Base-by-base conservation (phyloP, 2,113 vertebrate genomes). In the Saguinus midas region DNA sequence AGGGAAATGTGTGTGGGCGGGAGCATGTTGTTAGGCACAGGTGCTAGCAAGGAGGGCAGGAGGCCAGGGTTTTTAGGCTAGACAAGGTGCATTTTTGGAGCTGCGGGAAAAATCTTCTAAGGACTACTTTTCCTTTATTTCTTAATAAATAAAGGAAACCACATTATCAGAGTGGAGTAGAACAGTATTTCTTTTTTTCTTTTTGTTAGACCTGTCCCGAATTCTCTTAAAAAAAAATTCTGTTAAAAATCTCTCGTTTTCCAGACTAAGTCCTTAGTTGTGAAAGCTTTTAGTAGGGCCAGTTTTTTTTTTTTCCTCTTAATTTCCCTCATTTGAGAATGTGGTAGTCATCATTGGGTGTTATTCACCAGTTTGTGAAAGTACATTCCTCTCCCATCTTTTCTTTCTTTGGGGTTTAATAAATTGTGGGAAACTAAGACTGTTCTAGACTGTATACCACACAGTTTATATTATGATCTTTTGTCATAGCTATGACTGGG, bases 281-380 rank as follows among this genome's bases (percentile, higher is more conserved):
- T 84, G 32, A 95, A 93, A 95, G 32, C 78, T 92, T 88, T 91
- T 76, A 66, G 48, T n/a, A 43, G 32, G 21, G 83, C 40, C n/a
- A 14, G 12, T 66, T 35, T 61, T 70, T 52, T 52, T 52, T 52
- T 76, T 76, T 52, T 52, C 2, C 29, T 61, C 48, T 50, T 55
- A 5, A 76, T 55, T 61, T 48, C 12, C 45, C 37, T 57, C 10
- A 45, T 58, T 45, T 18, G 52, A 68, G 20, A 66, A 76, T 40
- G 16, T 43, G 79, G 29, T 2, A 66, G 27, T 78, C 3, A 11
- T 58, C 50, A 43, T 32, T 72, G 78, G 68, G 6, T 83, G 18
- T 43, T 10, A 37, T 35, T 57, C 10, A 70, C 29, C 55, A 21
- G 1, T n/a, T 72, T 88, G n/a, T 84, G 64, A 87, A 91, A 79